phyloP scores from a whole-genome alignment of 2,797 vertebrate genomes.

The Cetoscarus ocellatus region DNA sequence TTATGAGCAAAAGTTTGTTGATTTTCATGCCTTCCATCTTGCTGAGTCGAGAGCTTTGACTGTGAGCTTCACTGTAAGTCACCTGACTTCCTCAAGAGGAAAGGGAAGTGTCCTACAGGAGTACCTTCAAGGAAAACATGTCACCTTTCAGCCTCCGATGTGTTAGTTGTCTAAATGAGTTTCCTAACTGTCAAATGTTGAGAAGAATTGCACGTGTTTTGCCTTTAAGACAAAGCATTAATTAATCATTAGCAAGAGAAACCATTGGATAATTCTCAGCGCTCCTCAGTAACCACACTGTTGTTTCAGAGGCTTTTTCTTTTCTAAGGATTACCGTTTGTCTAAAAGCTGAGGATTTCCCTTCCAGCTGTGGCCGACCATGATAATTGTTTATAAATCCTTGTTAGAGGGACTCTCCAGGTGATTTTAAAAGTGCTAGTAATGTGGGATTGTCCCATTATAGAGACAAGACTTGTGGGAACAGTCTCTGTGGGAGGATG shows the following conservation, averaged over 20 bases:
- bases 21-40: background rate
- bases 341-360: slow-evolving; percentile 42
- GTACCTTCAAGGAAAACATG: background rate
- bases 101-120: slow-evolving; percentile 15
- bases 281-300: background rate
- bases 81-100: slow-evolving; percentile 1
- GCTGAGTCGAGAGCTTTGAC: slow-evolving; percentile 11
- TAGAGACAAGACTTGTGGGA: slow-evolving; percentile 28
- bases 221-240: background rate
- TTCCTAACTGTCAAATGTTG: background rate
- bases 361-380: slow-evolving; percentile 11
- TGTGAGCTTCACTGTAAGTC: slow-evolving; percentile 6
- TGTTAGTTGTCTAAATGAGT: slow-evolving; percentile 1
- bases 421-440: slow-evolving; percentile 30
- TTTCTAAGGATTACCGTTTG: slow-evolving; percentile 53
- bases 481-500: slow-evolving; percentile 35
- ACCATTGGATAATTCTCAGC: background rate
- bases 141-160: background rate
- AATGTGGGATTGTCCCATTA: slow-evolving; percentile 9
- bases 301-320: slow-evolving; percentile 26
- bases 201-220: background rate
- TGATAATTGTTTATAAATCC: slow-evolving; percentile 57
- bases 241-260: slow-evolving; percentile 2
- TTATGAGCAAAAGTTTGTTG: background rate
- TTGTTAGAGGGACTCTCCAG: slow-evolving; percentile 44